Percentiles rank a stretch among this genome's conserved stretches.
Conservation (phyloP, 1,140 invertebrate genomes). For the Cheumatopsyche charites region DNA sequence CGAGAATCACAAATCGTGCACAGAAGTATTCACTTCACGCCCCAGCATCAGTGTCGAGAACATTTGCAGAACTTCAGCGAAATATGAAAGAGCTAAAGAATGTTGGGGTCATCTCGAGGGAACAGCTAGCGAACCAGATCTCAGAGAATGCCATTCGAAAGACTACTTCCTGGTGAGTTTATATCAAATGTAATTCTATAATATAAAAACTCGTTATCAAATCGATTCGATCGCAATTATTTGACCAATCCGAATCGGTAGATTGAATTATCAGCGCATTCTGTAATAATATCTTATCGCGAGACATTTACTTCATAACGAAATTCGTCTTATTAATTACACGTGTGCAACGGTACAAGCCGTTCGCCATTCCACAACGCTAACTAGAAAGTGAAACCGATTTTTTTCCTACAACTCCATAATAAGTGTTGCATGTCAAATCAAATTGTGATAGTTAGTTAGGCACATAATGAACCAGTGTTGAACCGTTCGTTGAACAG, state of each 20-base stretch:
- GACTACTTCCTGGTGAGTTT: constrained; percentile 41
- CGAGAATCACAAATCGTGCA: constrained; percentile 60
- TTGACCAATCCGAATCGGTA: not conserved
- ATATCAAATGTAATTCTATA: not conserved
- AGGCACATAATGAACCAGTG: not conserved
- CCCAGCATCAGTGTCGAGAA: constrained; percentile 66
- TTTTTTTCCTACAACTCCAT: constrained; percentile 2
- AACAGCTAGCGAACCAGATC: constrained; percentile 57
- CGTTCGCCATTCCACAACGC: not conserved
- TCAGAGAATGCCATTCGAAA: constrained; percentile 45
- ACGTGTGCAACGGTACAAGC: too few relatives aligned
- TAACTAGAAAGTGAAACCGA: constrained; percentile 12
- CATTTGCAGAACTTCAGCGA: constrained; percentile 50
- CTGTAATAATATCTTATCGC: not conserved
- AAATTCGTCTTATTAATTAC: too few relatives aligned
- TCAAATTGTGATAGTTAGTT: constrained; percentile 15
- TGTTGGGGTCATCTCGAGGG: constrained; percentile 48
- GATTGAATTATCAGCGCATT: not conserved
- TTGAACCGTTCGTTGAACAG: not conserved
- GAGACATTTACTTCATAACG: too few relatives aligned
- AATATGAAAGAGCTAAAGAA: constrained; percentile 22
- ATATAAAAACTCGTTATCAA: too few relatives aligned
- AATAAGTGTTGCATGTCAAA: not conserved
- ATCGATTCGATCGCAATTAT: not conserved
- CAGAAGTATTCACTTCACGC: constrained; percentile 64